Evolutionary conservation across 2,888 invertebrate species (phyloP), one percentile per base, ranked within the genome.

Genomic region (Drosophila peninsularis): DNA sequence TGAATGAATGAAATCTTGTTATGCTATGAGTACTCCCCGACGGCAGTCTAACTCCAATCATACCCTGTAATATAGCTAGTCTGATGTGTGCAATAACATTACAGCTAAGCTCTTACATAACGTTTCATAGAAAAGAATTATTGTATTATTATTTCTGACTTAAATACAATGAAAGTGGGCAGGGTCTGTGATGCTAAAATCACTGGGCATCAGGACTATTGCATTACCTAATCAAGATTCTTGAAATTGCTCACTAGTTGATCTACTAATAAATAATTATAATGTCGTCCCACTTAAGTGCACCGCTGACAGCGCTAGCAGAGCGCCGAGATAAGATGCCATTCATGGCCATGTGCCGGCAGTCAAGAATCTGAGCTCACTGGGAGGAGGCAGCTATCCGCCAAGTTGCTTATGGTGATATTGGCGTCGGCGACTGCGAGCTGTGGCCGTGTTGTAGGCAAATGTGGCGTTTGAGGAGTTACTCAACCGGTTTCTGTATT

Each of bases 311-410:
- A 63, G 27, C 44, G 24, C 49, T 30, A 45, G 30, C 53, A 37
- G 52, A 60, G 58, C 63, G 66, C 66, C 73, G 49, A 82, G 84
- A 84, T 85, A 71, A 77, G 74, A 71, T 77, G 65, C 88, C 89
- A 89, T 80, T 82, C 75, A 85, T 85, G 84, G 89, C 53, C 60
- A 64, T 74, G 62, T 54, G 54, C 32, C 36, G 66, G 53, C 63
- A 69, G 69, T 71, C 62, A 66, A 71, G 63, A 68, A 67, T 67
- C 61, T 39, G 34, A 81, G 55, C 71, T 63, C 67, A 42, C 45
- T 41, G 44, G 58, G 61, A 65, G 58, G 67, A 67, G 61, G 62
- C 52, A 45, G 57, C 42, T 36, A 19, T 49, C 41, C 32, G 32
- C 27, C 30, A 50, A 30, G 17, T 17, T 44, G 39, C 44, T 39